Base-by-base conservation (phyloP, 2,113 vertebrate genomes). In the Platichthys stellatus region DNA sequence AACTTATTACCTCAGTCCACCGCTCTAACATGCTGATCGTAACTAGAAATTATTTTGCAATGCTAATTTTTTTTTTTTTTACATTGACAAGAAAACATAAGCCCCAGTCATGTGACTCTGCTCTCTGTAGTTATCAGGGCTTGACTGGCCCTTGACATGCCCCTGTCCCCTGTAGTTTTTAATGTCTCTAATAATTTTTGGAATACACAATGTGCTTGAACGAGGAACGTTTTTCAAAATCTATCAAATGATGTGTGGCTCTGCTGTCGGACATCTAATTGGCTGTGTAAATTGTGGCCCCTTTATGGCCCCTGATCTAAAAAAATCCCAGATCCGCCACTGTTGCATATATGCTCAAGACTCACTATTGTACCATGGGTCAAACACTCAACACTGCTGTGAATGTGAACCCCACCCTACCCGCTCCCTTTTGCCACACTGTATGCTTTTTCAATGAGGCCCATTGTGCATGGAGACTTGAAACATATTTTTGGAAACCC, bases 401-500 rank as follows among this genome's bases (percentile, higher is more conserved):
- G 43, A 89, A 74, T 81, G 64, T 2, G 8, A 75, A 38, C 61
- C 65, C 59, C 58, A 24, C 47, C 66, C 57, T 53, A 26, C 31
- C 17, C 35, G 7, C 62, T 24, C 69, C 15, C 69, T 47, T 75
- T 49, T 70, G 60, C 71, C 23, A 72, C 82, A 85, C 65, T 84
- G 38, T 69, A 62, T 72, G 71, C 73, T 71, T 80, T 80, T 86
- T 88, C 89, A 91, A 88, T 86, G 80, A 81, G 69, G 69, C 70
- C 83, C 83, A 89, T 90, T 90, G 86, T 91, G 78, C 70, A 61
- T 35, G 47, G 69, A 69, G 76, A 71, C 76, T 84, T 84, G 69
- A 61, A 67, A 68, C 65, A 75, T 92, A 90, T 92, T 92, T 92
- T 92, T 82, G 89, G 88, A 87, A 88, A 83, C 70, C 10, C 13